phyloP scores from a whole-genome alignment of 1,140 invertebrate genomes.

The Drosophila nigromelanica region DNA sequence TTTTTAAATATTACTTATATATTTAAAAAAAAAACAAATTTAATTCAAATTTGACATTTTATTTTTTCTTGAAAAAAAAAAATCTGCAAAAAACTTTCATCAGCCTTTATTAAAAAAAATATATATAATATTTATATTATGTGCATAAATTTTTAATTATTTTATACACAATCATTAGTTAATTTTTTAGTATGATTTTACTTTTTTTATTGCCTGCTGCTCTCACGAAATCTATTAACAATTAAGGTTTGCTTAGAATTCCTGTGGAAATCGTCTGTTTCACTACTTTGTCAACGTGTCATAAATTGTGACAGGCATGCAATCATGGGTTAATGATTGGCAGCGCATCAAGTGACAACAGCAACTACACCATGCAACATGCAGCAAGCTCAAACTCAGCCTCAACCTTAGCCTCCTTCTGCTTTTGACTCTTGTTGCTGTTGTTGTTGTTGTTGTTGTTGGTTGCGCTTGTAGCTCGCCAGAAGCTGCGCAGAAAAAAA shows the following conservation, averaged over 20 bases:
- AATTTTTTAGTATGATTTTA: background rate
- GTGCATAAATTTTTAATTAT: too few relatives aligned
- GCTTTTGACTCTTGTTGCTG: slow-evolving; percentile 6
- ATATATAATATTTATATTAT: too few relatives aligned
- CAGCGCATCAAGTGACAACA: slow-evolving; percentile 49
- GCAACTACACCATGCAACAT: slow-evolving; percentile 19
- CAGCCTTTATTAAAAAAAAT: too few relatives aligned
- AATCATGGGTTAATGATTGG: slow-evolving; percentile 70
- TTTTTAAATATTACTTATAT: too few relatives aligned
- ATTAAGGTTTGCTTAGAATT: background rate
- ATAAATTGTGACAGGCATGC: slow-evolving; percentile 50
- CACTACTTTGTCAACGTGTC: slow-evolving; percentile 33
- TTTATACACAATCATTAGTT: too few relatives aligned
- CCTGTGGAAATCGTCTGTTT: background rate
- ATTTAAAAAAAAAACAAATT: too few relatives aligned
- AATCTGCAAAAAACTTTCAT: too few relatives aligned
- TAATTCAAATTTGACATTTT: too few relatives aligned
- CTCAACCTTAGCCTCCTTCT: slow-evolving; percentile 31
- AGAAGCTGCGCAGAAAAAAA: slow-evolving; percentile 6
- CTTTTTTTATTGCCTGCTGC: background rate
- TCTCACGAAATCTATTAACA: background rate
- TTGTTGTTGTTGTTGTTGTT: slow-evolving; percentile 2
- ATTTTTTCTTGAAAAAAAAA: too few relatives aligned
- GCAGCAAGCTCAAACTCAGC: background rate
- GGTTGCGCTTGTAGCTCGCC: slow-evolving; percentile 2